Conservation (phyloP, 2,888 invertebrate species). For the Orthonevra nobilis region DNA sequence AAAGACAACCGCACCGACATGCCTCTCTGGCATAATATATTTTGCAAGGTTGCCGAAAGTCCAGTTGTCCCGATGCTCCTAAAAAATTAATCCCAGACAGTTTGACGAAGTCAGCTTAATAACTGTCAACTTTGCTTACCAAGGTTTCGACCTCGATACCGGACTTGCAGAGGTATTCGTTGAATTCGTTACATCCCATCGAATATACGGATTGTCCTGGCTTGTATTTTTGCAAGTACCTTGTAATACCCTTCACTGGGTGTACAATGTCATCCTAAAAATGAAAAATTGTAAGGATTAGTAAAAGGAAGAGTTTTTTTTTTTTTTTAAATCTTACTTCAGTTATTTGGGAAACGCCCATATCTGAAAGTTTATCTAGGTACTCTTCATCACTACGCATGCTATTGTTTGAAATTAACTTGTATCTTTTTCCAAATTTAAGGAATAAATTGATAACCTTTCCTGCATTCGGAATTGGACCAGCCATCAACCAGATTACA, state of each 20-base stretch:
- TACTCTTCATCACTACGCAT: conserved; percentile 76
- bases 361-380: conserved; percentile 73
- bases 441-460: conserved; percentile 78
- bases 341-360: no score
- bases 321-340: no score
- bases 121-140: conserved; percentile 77
- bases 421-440: conserved; percentile 78
- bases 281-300: no score
- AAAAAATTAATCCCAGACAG: no score
- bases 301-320: no score
- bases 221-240: conserved; percentile 80
- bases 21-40: conserved; percentile 71
- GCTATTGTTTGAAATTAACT: conserved; percentile 80
- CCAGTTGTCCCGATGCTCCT: conserved; percentile 72
- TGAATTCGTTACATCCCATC: conserved; percentile 77
- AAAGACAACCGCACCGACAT: conserved; percentile 80
- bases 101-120: no score
- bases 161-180: conserved; percentile 76
- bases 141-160: conserved; percentile 79
- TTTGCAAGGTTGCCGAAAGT: conserved; percentile 65
- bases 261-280: conserved; percentile 79
- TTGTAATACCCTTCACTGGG: conserved; percentile 79
- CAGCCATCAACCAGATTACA: conserved; percentile 79
- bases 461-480: conserved; percentile 78
- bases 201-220: conserved; percentile 80